Evolutionary conservation across 2,113 vertebrate species (phyloP), one percentile per base, ranked within the genome.

Genomic region (Antigone vipio): DNA sequence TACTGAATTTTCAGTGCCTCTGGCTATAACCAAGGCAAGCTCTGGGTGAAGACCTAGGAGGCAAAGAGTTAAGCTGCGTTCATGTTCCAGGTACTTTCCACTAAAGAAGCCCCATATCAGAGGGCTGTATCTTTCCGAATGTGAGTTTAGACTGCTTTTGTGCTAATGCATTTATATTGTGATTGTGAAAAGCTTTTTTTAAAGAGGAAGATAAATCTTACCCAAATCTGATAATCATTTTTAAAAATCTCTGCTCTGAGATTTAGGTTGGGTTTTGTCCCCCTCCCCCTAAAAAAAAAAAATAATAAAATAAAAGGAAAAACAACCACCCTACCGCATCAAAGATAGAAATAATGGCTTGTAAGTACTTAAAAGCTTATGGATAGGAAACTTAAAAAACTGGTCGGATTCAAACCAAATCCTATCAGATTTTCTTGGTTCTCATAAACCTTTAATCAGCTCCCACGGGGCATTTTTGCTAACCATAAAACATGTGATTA

Each of bases 391-490:
- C 97, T 98, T 98, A 98, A 98, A 97, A 96, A 98, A 98, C 97
- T 98, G 97, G 96, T 97, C 50, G 73, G 97, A 98, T 98, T 98
- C 96, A 96, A 89, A 66, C 91, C 95, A 98, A 98, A 98, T 98
- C 98, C 98, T 97, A 97, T 98, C 98, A 98, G 98, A 98, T 98
- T 98, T 98, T 98, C 98, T 97, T 98, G 88, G 93, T 98, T 98
- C 88, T 97, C 96, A 80, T 98, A 98, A 98, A 98, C 96, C 98
- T 97, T 98, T 98, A 98, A 98, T 98, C 98, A 97, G 98, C 85
- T 98, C 97, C 97, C 93, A n/a, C 45, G 91, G 92, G 96, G 88
- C 89, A 86, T 88, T 83, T 96, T 97, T 87, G 78, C 89, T 80
- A 98, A 97, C 94, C 96, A 96, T 97, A 97, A 95, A 96, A 78